Evolutionary conservation across 1,140 invertebrate genomes (phyloP).

Genomic region (Drosophila pseudoobscura): DNA sequence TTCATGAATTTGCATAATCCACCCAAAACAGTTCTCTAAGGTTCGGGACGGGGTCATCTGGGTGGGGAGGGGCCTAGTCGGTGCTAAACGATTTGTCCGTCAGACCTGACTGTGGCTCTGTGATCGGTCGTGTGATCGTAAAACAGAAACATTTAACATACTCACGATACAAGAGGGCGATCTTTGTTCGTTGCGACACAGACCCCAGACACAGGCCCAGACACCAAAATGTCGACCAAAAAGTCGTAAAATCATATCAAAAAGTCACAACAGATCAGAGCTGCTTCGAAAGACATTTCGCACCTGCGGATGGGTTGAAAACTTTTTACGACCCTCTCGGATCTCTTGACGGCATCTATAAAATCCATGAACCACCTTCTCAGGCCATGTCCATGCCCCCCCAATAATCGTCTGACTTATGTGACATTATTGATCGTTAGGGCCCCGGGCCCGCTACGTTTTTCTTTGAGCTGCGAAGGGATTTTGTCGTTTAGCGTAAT

Average conservation of each 20-base stretch:
- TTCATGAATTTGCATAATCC: conserved; percentile 51
- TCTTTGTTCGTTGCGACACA: conserved; percentile 16
- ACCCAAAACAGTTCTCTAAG: background rate
- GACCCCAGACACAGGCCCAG: background rate
- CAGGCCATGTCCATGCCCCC: conserved; percentile 8
- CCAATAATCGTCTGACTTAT: conserved; percentile 74
- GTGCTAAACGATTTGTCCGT: conserved; percentile 70
- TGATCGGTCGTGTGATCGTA: conserved; percentile 63
- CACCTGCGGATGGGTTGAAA: conserved; percentile 60
- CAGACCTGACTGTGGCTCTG: conserved; percentile 7
- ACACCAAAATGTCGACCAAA: conserved; percentile 53
- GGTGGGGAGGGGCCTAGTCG: conserved; percentile 19
- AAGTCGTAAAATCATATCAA: conserved; percentile 71
- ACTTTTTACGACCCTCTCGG: conserved; percentile 55
- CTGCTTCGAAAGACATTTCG: conserved; percentile 62
- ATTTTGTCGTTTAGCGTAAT: conserved; percentile 68
- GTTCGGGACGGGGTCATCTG: conserved; percentile 28
- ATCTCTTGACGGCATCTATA: conserved; percentile 22
- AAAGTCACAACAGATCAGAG: conserved; percentile 49
- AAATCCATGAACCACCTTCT: conserved; percentile 51
- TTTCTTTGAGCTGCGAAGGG: conserved; percentile 33
- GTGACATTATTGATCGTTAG: conserved; percentile 79
- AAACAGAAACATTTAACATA: conserved; percentile 59
- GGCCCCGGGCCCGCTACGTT: conserved; percentile 38
- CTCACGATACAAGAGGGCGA: background rate